Percentiles rank a stretch among this genome's conserved stretches.
Conservation (phyloP, 2,888 invertebrate genomes). For the Colostygia pectinataria region DNA sequence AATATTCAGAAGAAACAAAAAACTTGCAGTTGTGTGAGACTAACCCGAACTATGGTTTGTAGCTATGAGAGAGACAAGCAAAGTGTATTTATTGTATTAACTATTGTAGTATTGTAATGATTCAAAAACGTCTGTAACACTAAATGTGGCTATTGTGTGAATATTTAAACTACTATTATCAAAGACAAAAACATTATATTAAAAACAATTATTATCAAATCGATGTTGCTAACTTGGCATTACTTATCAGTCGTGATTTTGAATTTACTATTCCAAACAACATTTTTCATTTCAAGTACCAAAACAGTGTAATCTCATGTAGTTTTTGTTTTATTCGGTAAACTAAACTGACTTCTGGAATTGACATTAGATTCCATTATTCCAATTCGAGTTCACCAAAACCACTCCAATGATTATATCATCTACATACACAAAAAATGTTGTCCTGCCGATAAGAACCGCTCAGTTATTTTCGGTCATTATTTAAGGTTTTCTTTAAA, state of each 20-base stretch:
- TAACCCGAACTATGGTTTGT: conserved; percentile 8
- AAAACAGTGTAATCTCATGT: conserved; percentile 2
- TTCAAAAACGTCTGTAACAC: conserved; percentile 33
- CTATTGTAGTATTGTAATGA: conserved; percentile 35
- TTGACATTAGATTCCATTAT: conserved; percentile 26
- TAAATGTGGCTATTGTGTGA: conserved; percentile 36
- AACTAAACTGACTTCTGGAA: conserved; percentile 7
- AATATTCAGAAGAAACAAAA: conserved; percentile 14
- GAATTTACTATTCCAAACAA: conserved; percentile 19
- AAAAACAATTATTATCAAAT: conserved; percentile 33
- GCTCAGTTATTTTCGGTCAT: neutral
- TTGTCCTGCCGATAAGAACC: conserved; percentile 4
- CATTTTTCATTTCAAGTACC: neutral
- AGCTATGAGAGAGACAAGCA: conserved; percentile 31
- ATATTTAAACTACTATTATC: conserved; percentile 31
- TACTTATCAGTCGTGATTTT: conserved; percentile 28
- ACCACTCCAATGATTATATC: conserved; percentile 26
- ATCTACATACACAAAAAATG: conserved; percentile 19
- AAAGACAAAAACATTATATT: conserved; percentile 32
- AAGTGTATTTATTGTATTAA: conserved; percentile 31
- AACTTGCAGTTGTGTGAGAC: conserved; percentile 11
- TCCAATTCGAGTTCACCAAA: conserved; percentile 17
- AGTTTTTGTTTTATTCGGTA: conserved; percentile 1
- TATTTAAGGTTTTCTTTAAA: neutral
- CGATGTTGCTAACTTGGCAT: conserved; percentile 33